Conservation (phyloP, 2,888 invertebrate species). For the Harpalus rufipes region DNA sequence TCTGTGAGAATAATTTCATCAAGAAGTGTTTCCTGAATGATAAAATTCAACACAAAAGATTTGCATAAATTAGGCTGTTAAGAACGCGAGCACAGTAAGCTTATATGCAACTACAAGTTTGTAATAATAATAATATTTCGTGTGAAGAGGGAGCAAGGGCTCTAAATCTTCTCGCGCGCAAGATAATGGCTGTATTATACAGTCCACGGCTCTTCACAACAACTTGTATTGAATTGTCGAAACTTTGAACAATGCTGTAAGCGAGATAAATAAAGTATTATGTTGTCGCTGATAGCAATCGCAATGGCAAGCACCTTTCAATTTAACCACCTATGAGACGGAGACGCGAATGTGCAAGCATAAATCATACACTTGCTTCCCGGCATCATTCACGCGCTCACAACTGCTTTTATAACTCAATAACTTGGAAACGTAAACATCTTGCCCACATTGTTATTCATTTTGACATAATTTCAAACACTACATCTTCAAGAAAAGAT, state of each 20-base stretch:
- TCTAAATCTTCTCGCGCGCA: constrained; percentile 49
- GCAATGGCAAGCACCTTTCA: constrained; percentile 18
- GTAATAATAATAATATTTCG: constrained; percentile 58
- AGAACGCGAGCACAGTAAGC: constrained; percentile 46
- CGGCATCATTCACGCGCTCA: background rate
- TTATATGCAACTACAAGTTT: constrained; percentile 58
- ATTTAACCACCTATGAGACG: constrained; percentile 13
- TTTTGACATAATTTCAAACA: background rate
- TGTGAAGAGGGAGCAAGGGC: constrained; percentile 40
- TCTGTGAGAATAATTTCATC: constrained; percentile 44
- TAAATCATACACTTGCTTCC: background rate
- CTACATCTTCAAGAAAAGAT: background rate
- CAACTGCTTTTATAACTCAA: background rate
- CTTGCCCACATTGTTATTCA: background rate
- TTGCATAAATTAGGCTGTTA: constrained; percentile 53
- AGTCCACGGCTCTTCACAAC: constrained; percentile 51
- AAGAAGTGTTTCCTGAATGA: constrained; percentile 49
- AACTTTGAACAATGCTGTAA: constrained; percentile 63
- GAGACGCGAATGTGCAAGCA: background rate
- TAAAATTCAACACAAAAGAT: constrained; percentile 55
- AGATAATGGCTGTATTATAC: constrained; percentile 64
- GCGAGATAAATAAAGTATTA: constrained; percentile 62
- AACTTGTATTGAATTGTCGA: constrained; percentile 66
- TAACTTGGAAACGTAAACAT: background rate
- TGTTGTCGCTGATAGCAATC: constrained; percentile 23